Evolutionary conservation across 1,140 invertebrate species (phyloP).

Genomic region (Polyergus mexicanus): DNA sequence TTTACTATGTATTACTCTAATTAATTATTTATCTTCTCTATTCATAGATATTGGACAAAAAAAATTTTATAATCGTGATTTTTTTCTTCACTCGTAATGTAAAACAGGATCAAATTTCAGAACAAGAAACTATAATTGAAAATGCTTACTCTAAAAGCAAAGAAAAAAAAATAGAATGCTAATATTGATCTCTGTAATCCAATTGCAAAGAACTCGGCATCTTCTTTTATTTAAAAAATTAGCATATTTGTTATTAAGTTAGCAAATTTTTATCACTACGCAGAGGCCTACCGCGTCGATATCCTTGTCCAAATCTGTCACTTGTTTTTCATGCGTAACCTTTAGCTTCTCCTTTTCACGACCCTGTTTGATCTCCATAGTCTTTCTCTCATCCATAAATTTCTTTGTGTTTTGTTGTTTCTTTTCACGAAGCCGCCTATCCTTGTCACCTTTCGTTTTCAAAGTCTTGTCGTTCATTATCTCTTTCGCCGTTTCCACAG

Average conservation of each 20-base stretch:
- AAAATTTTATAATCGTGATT: not conserved
- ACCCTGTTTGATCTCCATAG: slow-evolving; percentile 94
- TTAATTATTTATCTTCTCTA: not conserved
- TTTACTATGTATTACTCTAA: not conserved
- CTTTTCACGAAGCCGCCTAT: slow-evolving; percentile 96
- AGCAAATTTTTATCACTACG: not conserved
- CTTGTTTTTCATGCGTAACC: slow-evolving; percentile 96
- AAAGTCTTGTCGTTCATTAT: slow-evolving; percentile 98
- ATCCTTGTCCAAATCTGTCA: slow-evolving; percentile 94
- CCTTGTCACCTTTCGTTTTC: slow-evolving; percentile 99
- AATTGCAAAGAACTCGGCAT: not conserved
- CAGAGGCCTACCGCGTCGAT: slow-evolving; percentile 92
- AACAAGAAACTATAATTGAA: slow-evolving; percentile 16
- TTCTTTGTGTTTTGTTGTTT: slow-evolving; percentile 99
- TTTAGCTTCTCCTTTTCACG: slow-evolving; percentile 98
- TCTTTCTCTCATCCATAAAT: slow-evolving; percentile 99
- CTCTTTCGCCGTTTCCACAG: slow-evolving; percentile 98
- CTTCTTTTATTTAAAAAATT: not conserved
- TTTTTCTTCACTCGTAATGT: not conserved
- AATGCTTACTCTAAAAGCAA: not conserved
- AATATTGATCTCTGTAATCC: not conserved
- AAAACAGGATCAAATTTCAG: slow-evolving; percentile 28
- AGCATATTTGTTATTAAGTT: not conserved
- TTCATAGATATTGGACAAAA: not conserved
- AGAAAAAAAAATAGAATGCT: not conserved